These are phyloP conservation scores for Entomobrya multifasciata DNA, from an alignment of 2,888 invertebrate species.

Conservation along the genomic window DNA sequence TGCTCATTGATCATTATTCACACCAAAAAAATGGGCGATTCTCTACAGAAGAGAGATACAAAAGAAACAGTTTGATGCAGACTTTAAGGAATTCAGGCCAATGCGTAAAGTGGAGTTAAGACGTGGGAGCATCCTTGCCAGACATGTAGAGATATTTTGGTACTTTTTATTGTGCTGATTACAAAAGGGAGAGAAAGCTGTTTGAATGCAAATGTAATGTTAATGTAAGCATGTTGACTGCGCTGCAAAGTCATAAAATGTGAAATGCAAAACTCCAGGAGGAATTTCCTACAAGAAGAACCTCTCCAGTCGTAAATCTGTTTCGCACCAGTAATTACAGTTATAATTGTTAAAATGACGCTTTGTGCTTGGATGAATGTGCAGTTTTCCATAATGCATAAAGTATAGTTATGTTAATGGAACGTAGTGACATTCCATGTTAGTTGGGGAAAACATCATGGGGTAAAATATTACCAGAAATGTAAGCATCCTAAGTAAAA, in stretches of 20 bases:
- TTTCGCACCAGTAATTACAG: constrained; percentile 58
- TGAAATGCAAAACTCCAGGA: background rate
- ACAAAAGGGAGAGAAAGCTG: background rate
- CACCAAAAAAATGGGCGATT: background rate
- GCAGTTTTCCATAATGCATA: background rate
- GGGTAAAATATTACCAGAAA: constrained; percentile 4
- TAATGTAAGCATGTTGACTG: background rate
- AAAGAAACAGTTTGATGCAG: background rate
- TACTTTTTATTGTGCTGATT: too few relatives aligned
- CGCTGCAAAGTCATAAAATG: background rate
- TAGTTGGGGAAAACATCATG: background rate
- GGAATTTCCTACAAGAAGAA: background rate
- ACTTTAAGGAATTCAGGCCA: too few relatives aligned
- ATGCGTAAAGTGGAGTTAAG: too few relatives aligned
- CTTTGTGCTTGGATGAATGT: background rate
- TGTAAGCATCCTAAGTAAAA: too few relatives aligned
- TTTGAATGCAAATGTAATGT: background rate
- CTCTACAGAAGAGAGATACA: background rate
- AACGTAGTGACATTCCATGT: background rate
- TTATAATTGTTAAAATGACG: constrained; percentile 40
- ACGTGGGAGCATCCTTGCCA: too few relatives aligned
- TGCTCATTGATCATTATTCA: constrained; percentile 35
- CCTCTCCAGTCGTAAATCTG: constrained; percentile 36
- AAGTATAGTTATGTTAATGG: background rate
- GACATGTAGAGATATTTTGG: too few relatives aligned